Base-by-base conservation (phyloP, 2,888 invertebrate genomes). In the Metallyticus violacea region DNA sequence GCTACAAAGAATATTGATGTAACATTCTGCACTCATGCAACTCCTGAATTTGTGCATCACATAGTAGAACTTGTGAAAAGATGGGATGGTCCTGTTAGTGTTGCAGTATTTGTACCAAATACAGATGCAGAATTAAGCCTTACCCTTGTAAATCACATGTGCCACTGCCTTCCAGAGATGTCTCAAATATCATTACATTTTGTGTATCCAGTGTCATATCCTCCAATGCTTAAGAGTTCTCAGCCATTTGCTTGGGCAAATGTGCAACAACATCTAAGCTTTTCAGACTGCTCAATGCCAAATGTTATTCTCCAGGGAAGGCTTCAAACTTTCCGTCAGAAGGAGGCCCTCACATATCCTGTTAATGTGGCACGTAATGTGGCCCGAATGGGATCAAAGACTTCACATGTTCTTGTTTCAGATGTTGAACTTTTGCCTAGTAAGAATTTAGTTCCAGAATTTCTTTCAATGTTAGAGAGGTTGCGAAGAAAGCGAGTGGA, bases 371-470 rank as follows among this genome's bases (percentile, higher is more conserved):
- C 95, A 3, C 93, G 96, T 88, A 96, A 96, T 90, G 94, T 94
- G 0, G 96, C 96, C 1, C 93, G 96, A 89, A 93, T 93, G 88
- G 94, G 94, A n/a, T 94, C 95, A 0, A 91, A 90, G 86, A 95
- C 95, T 7, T 93, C 93, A 88, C 94, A 94, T 88, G 94, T 95
- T 79, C 91, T 96, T 89, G 95, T 96, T 7, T 95, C 95, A 1
- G 96, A 96, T 91, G 94, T 96, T 89, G 96, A 96, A 90, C 93
- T 96, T 90, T 93, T 96, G 86, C 96, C 96, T 0, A 96, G 95
- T 90, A 92, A 93, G 82, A 93, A 93, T 87, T 91, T 96, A 89
- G 95, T 95, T 0, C 91, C 93, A 0, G 93, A 93, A 89, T 95
- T 95, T 89, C 89, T 94, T 25, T 91, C 92, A 88, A 94, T 95